Conservation (phyloP, 2,888 invertebrate genomes). For the Danaus chrysippus region DNA sequence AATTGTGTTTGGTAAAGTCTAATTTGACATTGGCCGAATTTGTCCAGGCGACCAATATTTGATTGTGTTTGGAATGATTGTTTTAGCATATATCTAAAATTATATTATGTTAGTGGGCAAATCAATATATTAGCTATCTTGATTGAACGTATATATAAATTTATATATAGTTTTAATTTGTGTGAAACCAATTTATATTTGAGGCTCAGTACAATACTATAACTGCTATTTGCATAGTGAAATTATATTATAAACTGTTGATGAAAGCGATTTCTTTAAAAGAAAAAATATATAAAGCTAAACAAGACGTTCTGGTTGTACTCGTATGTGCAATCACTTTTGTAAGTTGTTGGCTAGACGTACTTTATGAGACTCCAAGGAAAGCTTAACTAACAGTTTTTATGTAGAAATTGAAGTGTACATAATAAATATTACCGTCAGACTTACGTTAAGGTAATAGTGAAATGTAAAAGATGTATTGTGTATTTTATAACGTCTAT, state of each 20-base stretch:
- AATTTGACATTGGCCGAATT: slow-evolving; percentile 9
- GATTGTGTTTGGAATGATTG: background rate
- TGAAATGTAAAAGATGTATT: too few relatives aligned
- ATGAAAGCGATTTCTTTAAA: background rate
- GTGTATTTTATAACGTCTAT: too few relatives aligned
- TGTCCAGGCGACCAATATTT: slow-evolving; percentile 3
- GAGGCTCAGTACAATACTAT: too few relatives aligned
- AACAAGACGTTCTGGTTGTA: too few relatives aligned
- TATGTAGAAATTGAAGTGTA: background rate
- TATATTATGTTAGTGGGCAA: too few relatives aligned
- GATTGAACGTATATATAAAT: too few relatives aligned
- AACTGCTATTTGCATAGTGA: too few relatives aligned
- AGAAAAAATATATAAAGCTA: background rate
- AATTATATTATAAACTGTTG: too few relatives aligned
- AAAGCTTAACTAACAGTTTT: background rate
- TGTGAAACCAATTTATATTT: too few relatives aligned
- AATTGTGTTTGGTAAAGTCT: slow-evolving; percentile 17
- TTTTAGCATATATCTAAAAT: background rate
- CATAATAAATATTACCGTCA: background rate
- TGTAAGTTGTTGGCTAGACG: slow-evolving; percentile 5
- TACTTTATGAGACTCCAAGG: slow-evolving; percentile 1
- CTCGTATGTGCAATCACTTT: slow-evolving; percentile 1
- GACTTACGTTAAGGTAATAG: too few relatives aligned
- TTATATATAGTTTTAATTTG: too few relatives aligned
- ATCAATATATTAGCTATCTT: too few relatives aligned